Evolutionary conservation across 2,888 invertebrate species (phyloP), one percentile per base, ranked within the genome.

Genomic region (Dioctria linearis): DNA sequence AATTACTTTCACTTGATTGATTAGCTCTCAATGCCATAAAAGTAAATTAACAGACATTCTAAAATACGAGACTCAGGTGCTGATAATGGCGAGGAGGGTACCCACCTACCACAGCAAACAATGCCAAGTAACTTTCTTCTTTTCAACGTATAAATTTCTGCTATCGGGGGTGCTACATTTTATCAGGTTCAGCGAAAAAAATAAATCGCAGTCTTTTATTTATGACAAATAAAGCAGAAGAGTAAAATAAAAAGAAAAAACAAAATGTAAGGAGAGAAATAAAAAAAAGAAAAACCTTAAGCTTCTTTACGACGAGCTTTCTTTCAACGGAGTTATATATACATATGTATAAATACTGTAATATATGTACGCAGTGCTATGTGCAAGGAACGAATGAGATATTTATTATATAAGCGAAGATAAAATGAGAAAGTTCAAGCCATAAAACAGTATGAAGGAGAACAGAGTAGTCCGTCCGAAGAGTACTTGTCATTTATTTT

Each of bases 41-140:
- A 73, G 73, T 73, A 73, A 73, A 73, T 73, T 73, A 73, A 73
- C 73, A 57, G 54, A 54, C 73, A 73, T 73, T 73, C 54, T 73
- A 73, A 73, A 73, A 57, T 54, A 59, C 73, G 43, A 25, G 25
- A 51, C 73, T 73, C 73, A 73, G 73, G 73, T 73, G 73, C 73
- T 57, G 73, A 73, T 73, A 73, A 73, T 73, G 39, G 73, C 49
- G 51, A 25, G 69, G 51, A 51, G 25, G 25, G 25, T 25, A 25
- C 25, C 25, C 2, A 25, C 25, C 25, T 25, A 25, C 25, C 25
- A 25, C 25, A 25, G 25, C 25, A 0, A 25, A 25, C 25, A 25
- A 25, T 25, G 69, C 51, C 69, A 42, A 42, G 59, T 51, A 49
- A 73, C n/a, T 73, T 73, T 61, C 43, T 42, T 25, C 25, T 25